phyloP scores from a whole-genome alignment of 2,113 vertebrate species.

The Heterotilapia buettikoferi region DNA sequence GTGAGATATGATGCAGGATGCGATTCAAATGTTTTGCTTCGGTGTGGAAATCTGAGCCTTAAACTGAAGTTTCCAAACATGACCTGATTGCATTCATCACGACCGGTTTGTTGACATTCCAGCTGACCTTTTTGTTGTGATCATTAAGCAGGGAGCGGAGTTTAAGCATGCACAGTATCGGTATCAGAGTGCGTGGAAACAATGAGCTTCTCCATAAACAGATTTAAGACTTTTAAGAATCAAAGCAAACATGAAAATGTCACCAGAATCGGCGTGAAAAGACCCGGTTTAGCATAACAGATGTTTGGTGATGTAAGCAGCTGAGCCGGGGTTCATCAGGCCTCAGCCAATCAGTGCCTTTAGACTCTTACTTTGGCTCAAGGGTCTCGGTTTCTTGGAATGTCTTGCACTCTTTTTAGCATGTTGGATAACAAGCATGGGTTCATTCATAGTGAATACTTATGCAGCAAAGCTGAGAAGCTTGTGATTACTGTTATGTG shows the following conservation, averaged over 20 bases:
- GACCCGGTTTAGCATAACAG: not conserved
- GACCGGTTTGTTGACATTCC: not conserved
- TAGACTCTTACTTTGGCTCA: not conserved
- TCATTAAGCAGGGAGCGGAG: not conserved
- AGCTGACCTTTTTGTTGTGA: not conserved
- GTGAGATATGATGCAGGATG: not conserved
- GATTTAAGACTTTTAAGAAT: not conserved
- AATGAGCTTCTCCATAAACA: not conserved
- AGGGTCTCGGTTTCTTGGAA: not conserved
- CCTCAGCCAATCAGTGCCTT: not conserved
- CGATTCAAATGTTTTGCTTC: not conserved
- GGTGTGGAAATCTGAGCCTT: not conserved
- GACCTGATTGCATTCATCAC: not conserved
- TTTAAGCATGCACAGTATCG: not conserved
- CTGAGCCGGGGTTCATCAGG: not conserved
- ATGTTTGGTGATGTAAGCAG: slow-evolving; percentile 2
- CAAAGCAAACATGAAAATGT: not conserved
- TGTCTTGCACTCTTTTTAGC: not conserved
- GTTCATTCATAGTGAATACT: not conserved
- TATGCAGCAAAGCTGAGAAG: not conserved
- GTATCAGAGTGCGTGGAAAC: not conserved
- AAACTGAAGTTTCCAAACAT: not conserved
- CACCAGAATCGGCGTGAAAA: not conserved
- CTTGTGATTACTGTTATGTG: not conserved
- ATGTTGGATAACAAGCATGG: not conserved